Evolutionary conservation across 64 coral and sea anemone species (phyloP).

Genomic region (Astreopora myriophthalma): DNA sequence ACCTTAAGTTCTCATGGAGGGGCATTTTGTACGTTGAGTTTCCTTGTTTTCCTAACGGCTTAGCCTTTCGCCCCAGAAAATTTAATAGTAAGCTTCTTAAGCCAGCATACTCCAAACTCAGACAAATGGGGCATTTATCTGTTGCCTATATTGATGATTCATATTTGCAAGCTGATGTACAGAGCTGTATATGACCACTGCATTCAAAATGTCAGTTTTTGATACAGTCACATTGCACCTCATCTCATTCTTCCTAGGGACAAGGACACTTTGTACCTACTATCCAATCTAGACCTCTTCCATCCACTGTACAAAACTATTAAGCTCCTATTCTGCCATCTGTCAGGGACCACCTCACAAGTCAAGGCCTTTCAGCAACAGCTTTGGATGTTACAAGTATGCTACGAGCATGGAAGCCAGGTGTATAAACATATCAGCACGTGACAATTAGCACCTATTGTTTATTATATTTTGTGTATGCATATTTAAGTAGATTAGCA

Average conservation of each 20-base stretch:
- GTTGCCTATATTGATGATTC: conserved; percentile 46
- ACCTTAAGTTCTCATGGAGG: background rate
- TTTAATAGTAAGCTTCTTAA: background rate
- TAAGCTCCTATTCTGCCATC: background rate
- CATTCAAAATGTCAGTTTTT: background rate
- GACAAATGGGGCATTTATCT: conserved; percentile 28
- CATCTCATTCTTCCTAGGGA: too few species aligned
- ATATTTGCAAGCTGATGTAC: background rate
- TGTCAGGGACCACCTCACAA: background rate
- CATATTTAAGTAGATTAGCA: too few species aligned
- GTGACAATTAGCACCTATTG: too few species aligned
- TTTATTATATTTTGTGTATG: too few species aligned
- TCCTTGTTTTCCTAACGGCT: conserved; percentile 38
- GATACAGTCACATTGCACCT: background rate
- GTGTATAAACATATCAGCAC: too few species aligned
- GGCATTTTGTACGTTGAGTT: background rate
- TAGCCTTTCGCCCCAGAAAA: conserved; percentile 16
- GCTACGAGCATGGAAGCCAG: background rate
- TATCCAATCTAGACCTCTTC: too few species aligned
- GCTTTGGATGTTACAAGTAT: too few species aligned
- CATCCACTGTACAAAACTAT: background rate
- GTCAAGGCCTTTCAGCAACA: background rate
- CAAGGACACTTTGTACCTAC: too few species aligned
- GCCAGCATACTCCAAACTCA: conserved; percentile 38
- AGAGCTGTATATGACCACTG: background rate